Evolutionary conservation across 2,888 invertebrate genomes (phyloP).

Genomic region (Campoplex capitator): DNA sequence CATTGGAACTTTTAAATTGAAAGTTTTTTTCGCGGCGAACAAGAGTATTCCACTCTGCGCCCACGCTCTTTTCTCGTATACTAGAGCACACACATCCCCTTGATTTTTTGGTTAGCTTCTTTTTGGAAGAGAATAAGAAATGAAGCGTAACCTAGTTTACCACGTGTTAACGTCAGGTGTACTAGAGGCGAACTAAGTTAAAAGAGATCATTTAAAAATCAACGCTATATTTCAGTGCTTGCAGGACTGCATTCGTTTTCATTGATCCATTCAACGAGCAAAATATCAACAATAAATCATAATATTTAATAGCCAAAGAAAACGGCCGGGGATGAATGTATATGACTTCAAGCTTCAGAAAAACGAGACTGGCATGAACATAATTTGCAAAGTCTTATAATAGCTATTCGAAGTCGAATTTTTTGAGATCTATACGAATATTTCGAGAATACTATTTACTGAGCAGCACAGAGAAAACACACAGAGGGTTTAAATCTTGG

Average conservation of each 20-base stretch:
- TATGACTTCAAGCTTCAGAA: neutral
- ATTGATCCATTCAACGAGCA: neutral
- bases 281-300: no score
- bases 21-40: slow-evolving; percentile 53
- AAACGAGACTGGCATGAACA: no score
- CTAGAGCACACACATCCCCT: neutral
- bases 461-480: neutral
- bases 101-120: neutral
- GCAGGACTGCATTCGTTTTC: slow-evolving; percentile 5
- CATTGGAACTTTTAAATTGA: slow-evolving; percentile 66
- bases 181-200: slow-evolving; percentile 42
- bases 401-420: neutral
- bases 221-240: slow-evolving; percentile 8
- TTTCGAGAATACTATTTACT: no score
- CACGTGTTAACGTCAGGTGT: neutral
- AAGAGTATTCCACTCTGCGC: neutral
- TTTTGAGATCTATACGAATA: neutral
- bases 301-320: no score
- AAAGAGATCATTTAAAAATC: slow-evolving; percentile 48
- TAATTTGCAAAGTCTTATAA: no score
- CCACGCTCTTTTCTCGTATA: neutral
- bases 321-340: neutral
- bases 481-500: neutral
- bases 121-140: slow-evolving; percentile 30
- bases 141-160: slow-evolving; percentile 4